Percentiles rank a stretch among this genome's conserved stretches.
phyloP scores from a whole-genome alignment of 64 coral and sea anemone species.

The Montipora efflorescens region DNA sequence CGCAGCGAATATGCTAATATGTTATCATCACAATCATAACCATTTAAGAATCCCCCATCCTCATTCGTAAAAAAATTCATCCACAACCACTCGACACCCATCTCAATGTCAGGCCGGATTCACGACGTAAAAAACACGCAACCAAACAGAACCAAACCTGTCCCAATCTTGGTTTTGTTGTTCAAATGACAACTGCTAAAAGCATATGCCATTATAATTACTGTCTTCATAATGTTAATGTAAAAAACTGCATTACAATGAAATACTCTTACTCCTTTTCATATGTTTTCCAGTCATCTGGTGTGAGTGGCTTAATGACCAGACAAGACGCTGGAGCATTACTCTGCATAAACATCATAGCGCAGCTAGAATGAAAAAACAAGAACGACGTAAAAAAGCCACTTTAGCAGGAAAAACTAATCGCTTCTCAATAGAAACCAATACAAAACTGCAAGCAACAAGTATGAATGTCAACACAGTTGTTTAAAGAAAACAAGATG shows the following conservation, averaged over 20 bases:
- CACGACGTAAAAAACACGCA: too few relatives aligned
- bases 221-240: background rate
- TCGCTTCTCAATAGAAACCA: background rate
- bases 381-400: background rate
- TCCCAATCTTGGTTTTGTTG: too few relatives aligned
- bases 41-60: too few relatives aligned
- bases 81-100: too few relatives aligned
- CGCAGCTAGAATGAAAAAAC: conserved; percentile 61
- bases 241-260: background rate
- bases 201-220: background rate
- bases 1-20: too few relatives aligned
- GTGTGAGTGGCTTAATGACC: conserved; percentile 79
- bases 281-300: conserved; percentile 56
- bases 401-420: background rate
- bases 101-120: too few relatives aligned
- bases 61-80: too few relatives aligned
- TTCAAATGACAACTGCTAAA: background rate
- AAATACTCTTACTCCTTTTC: conserved; percentile 63
- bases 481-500: background rate
- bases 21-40: too few relatives aligned
- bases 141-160: too few relatives aligned
- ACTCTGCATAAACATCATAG: conserved; percentile 90
- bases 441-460: too few relatives aligned
- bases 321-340: conserved; percentile 75
- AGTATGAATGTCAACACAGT: background rate